A percentile compares a stretch with the other conserved stretches of the same genome.
Conservation (phyloP, 2,113 vertebrate genomes). For the Prolemur simus region DNA sequence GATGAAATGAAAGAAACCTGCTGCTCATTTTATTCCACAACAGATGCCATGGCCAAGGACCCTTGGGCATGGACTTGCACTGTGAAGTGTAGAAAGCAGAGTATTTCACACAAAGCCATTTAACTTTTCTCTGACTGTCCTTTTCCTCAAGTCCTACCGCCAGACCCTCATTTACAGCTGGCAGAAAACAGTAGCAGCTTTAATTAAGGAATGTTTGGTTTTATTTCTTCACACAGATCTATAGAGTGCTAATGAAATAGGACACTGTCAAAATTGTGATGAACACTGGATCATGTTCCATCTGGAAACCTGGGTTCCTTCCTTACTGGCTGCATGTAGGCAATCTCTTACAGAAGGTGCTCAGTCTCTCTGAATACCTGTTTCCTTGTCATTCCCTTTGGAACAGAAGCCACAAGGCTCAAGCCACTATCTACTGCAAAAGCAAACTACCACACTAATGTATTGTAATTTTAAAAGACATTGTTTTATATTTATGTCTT, state of each 20-base stretch:
- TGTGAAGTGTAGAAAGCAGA: background rate
- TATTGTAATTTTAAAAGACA: background rate
- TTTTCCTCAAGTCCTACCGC: background rate
- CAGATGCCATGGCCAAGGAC: too few species aligned
- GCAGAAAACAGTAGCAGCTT: background rate
- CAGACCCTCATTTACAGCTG: background rate
- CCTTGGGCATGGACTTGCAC: background rate
- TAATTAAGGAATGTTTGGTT: background rate
- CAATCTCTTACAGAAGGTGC: background rate
- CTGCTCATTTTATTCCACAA: background rate
- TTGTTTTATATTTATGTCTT: background rate
- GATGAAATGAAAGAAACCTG: background rate
- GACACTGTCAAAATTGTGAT: background rate
- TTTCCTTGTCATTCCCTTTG: background rate
- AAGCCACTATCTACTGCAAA: background rate
- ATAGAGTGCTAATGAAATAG: background rate
- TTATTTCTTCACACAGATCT: background rate
- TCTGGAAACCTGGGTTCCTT: background rate
- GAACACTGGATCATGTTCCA: background rate
- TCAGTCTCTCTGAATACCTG: background rate
- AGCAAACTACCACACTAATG: background rate
- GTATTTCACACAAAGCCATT: background rate
- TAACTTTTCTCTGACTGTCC: background rate
- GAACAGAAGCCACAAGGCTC: background rate
- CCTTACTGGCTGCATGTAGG: background rate